phyloP scores from a whole-genome alignment of 2,797 vertebrate species.

The Poliocrania exsul region DNA sequence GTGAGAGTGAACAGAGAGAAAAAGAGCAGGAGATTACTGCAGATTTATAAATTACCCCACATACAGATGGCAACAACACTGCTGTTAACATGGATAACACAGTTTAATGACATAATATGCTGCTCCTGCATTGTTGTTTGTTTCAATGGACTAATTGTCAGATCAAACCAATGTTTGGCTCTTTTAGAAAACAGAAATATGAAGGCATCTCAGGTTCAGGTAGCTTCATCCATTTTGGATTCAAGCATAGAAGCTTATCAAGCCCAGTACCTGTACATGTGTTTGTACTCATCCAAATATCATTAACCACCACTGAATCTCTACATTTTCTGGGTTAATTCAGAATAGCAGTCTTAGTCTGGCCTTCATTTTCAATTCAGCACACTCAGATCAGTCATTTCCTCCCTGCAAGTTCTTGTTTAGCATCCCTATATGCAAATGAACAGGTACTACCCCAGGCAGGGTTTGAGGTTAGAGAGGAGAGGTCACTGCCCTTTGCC shows the following conservation, averaged over 20 bases:
- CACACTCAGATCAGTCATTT: background rate
- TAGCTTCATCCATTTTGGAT: background rate
- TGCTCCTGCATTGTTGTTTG: background rate
- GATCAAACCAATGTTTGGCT: background rate
- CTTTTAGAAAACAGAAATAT: background rate
- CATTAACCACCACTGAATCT: background rate
- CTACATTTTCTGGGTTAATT: background rate
- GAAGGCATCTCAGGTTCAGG: background rate
- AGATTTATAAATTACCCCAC: background rate
- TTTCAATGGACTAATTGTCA: background rate
- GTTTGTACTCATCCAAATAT: background rate
- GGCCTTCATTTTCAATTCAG: background rate
- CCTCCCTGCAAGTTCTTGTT: background rate
- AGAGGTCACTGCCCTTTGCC: background rate
- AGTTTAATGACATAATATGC: background rate
- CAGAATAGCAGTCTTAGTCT: background rate
- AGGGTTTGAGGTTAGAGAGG: background rate
- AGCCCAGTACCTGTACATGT: rapidly evolving
- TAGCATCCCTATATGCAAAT: background rate
- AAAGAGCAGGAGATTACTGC: background rate
- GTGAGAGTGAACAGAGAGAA: background rate
- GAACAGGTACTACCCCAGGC: background rate
- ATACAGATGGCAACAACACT: background rate
- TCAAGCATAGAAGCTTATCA: background rate
- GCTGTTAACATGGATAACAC: background rate